phyloP scores from a whole-genome alignment of 2,113 vertebrate species.

The Craseonycteris thonglongyai region DNA sequence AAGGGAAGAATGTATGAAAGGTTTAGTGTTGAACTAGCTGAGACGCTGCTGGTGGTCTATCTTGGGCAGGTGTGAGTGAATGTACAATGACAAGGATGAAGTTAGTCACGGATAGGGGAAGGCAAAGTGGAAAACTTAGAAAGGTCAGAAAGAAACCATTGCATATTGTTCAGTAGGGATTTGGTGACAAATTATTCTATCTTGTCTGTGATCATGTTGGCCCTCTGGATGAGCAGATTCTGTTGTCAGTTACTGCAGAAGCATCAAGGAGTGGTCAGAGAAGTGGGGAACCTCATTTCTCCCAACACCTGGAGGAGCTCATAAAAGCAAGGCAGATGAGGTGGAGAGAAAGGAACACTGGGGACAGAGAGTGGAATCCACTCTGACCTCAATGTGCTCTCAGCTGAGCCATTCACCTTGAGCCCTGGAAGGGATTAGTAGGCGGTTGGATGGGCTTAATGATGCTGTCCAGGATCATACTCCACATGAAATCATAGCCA shows the following conservation, averaged over 20 bases:
- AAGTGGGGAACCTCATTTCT: not conserved
- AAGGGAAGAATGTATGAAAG: not conserved
- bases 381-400: not conserved
- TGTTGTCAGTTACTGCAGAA: not conserved
- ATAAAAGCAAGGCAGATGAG: not conserved
- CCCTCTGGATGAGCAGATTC: not conserved
- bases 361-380: not conserved
- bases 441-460: not conserved
- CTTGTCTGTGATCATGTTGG: not conserved
- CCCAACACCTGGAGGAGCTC: not conserved
- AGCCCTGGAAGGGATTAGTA: not conserved
- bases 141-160: not conserved
- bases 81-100: not conserved
- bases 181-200: not conserved
- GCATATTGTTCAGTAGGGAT: not conserved
- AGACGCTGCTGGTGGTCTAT: accelerated
- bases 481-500: not conserved
- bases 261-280: not conserved
- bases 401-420: not conserved
- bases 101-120: not conserved
- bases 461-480: not conserved
- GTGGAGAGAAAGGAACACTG: not conserved
- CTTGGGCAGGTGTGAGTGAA: no score
- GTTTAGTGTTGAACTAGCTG: not conserved
- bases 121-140: not conserved